phyloP scores from a whole-genome alignment of 53 echinoderm and acorn worm genomes.

The Henricia sp. region DNA sequence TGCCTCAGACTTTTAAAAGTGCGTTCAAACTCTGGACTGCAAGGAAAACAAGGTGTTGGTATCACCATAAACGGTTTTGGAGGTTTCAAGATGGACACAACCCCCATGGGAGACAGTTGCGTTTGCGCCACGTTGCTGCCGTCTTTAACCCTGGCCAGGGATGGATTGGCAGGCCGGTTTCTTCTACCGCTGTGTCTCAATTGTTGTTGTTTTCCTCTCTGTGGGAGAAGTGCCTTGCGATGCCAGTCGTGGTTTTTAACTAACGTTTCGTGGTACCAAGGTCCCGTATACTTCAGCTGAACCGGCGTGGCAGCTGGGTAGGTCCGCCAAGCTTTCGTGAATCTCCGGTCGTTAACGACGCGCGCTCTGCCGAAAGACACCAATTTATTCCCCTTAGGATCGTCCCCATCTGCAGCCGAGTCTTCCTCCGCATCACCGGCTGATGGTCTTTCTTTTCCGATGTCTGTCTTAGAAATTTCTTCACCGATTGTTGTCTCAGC shows the following conservation, averaged over 20 bases:
- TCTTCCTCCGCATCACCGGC: not conserved
- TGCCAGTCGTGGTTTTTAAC: not conserved
- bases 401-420: not conserved
- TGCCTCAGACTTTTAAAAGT: constrained; percentile 30
- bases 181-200: not conserved
- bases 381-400: not conserved
- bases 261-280: not conserved
- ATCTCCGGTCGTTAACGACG: constrained; percentile 9
- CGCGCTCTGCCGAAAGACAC: constrained; percentile 38
- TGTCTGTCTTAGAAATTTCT: no score
- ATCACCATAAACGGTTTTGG: constrained; percentile 30
- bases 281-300: not conserved
- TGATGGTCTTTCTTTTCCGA: no score
- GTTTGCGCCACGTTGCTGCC: not conserved
- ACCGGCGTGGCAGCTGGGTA: constrained; percentile 5
- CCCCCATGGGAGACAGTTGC: not conserved
- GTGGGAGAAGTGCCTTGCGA: constrained; percentile 10
- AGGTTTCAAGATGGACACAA: constrained; percentile 36
- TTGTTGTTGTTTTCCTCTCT: constrained; percentile 28
- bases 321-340: not conserved
- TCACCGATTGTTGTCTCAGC: not conserved
- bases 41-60: constrained; percentile 48
- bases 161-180: not conserved
- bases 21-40: constrained; percentile 48
- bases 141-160: not conserved